Base-by-base conservation (phyloP, 1,140 invertebrate species). In the Orchesella cincta region DNA sequence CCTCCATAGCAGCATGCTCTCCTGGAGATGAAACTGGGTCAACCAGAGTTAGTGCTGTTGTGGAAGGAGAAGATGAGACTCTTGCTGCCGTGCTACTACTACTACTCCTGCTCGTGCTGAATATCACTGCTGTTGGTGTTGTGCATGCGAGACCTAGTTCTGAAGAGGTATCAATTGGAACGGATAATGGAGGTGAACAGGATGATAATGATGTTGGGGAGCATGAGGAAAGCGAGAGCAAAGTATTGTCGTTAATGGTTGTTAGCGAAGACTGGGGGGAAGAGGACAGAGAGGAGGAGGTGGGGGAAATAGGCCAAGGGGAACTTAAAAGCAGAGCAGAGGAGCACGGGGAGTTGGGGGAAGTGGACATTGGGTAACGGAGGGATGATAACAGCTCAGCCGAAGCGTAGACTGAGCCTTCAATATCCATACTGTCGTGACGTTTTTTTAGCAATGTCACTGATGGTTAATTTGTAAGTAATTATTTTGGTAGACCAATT, bases 391-490 rank as follows among this genome's bases (percentile, higher is more conserved):
- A 33, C 62, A 67, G 33, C 8, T 67, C 62, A 12, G 62, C 62
- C 3, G 62, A 8, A 2, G 62, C 23, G 33, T 67, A 67, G 3
- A 67, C 31, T 12, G 62, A 67, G 12, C 23, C 62, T 23, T 67
- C 62, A 67, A 67, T 67, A 33, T 67, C 62, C 62, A 67, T 67
- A 12, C n/a, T n/a, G n/a, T n/a, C n/a, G n/a, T n/a, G n/a, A n/a
- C n/a, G n/a, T n/a, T n/a, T n/a, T n/a, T n/a, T n/a, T n/a, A n/a
- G n/a, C n/a, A n/a, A n/a, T n/a, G n/a, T n/a, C n/a, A n/a, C n/a
- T n/a, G n/a, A n/a, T n/a, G n/a, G n/a, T n/a, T n/a, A n/a, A n/a
- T n/a, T n/a, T n/a, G n/a, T n/a, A n/a, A n/a, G n/a, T n/a, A n/a
- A n/a, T n/a, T n/a, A n/a, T n/a, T n/a, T n/a, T n/a, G n/a, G n/a